Evolutionary conservation across 2,888 invertebrate genomes (phyloP).

Genomic region (Pandemis corylana): DNA sequence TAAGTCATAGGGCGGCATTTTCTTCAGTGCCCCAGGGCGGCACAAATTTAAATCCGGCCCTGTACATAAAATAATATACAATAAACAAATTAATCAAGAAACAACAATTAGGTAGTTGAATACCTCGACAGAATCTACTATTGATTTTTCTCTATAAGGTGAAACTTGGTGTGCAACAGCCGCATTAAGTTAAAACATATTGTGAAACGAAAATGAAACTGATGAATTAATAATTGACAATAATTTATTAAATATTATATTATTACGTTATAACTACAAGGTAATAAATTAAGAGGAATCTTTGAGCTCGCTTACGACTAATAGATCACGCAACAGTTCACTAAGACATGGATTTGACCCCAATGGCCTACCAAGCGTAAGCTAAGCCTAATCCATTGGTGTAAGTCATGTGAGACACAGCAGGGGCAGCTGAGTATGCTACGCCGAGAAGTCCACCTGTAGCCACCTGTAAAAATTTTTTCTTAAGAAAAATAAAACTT

Average conservation of each 20-base stretch:
- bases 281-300: slow-evolving; percentile 81
- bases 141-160: no score
- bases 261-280: slow-evolving; percentile 70
- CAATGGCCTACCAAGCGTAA: slow-evolving; percentile 80
- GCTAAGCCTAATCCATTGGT: slow-evolving; percentile 82
- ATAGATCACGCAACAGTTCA: slow-evolving; percentile 10
- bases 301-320: slow-evolving; percentile 53
- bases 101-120: no score
- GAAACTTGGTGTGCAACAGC: no score
- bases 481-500: slow-evolving; percentile 6
- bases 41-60: no score
- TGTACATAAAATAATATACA: no score
- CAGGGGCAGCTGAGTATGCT: slow-evolving; percentile 85
- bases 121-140: no score
- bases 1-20: no score
- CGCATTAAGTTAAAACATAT: no score
- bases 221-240: not conserved
- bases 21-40: no score
- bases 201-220: slow-evolving; percentile 4
- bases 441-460: slow-evolving; percentile 84
- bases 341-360: not conserved
- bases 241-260: slow-evolving; percentile 47
- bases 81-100: no score
- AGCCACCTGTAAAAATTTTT: slow-evolving; percentile 67
- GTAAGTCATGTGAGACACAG: slow-evolving; percentile 86